phyloP scores from a whole-genome alignment of 2,113 vertebrate species.

The Dromiciops gliroides region DNA sequence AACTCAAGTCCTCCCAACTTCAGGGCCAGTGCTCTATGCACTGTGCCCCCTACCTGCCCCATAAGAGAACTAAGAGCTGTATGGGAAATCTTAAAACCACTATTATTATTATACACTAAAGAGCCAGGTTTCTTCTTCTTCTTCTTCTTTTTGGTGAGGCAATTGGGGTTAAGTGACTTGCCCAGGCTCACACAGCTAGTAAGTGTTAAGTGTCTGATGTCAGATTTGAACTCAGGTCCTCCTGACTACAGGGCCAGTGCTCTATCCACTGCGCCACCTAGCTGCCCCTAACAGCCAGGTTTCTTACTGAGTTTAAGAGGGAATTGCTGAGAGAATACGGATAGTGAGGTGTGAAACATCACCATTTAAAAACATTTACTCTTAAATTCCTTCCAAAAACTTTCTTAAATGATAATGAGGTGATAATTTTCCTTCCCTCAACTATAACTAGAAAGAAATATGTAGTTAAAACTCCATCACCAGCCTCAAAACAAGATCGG shows the following conservation, averaged over 20 bases:
- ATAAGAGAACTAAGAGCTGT: no score
- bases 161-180: no score
- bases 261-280: no score
- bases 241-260: no score
- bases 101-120: background rate
- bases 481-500: background rate
- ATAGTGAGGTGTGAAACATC: background rate
- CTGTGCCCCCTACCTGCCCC: no score
- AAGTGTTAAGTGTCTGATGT: no score
- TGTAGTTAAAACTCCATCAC: background rate
- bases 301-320: background rate
- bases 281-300: fast-evolving
- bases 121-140: background rate
- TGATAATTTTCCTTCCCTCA: background rate
- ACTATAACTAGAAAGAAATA: background rate
- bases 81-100: background rate
- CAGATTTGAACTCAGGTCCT: no score
- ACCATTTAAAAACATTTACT: background rate
- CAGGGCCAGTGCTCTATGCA: no score
- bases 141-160: no score
- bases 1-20: no score
- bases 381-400: background rate
- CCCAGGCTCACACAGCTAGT: no score
- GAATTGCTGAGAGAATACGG: background rate
- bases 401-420: background rate